Evolutionary conservation across 1,140 invertebrate species (phyloP).

Genomic region (Psilanteris sp.): DNA sequence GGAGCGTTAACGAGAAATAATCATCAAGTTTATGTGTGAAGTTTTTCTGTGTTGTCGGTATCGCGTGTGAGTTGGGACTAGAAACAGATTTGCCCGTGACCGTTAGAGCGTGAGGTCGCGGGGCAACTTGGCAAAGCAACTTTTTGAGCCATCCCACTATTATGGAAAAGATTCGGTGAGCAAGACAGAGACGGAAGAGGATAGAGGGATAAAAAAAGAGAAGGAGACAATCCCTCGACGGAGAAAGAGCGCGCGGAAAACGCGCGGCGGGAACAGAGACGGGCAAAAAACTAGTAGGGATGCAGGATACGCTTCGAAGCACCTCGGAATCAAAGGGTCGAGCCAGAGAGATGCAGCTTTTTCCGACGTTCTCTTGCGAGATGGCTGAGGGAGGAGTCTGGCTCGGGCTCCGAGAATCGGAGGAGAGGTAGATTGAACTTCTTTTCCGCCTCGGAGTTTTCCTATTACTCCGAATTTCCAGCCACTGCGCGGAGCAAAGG

Average conservation of each 20-base stretch:
- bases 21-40: no score
- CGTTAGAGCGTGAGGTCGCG: slow-evolving; percentile 48
- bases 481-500: slow-evolving; percentile 63
- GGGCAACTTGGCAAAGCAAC: slow-evolving; percentile 69
- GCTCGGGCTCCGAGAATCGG: slow-evolving; percentile 19
- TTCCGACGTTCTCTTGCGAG: slow-evolving; percentile 67
- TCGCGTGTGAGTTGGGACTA: slow-evolving; percentile 48
- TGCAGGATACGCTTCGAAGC: slow-evolving; percentile 61
- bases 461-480: slow-evolving; percentile 78
- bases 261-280: slow-evolving; percentile 12
- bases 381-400: slow-evolving; percentile 47
- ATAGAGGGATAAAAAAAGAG: slow-evolving; percentile 16
- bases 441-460: slow-evolving; percentile 77
- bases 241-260: slow-evolving; percentile 23
- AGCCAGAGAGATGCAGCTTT: slow-evolving; percentile 71
- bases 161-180: slow-evolving; percentile 26
- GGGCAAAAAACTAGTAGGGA: slow-evolving; percentile 48
- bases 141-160: slow-evolving; percentile 65
- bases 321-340: slow-evolving; percentile 76
- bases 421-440: slow-evolving; percentile 75
- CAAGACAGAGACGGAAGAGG: not conserved
- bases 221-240: slow-evolving; percentile 11
- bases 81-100: slow-evolving; percentile 57
- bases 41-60: slow-evolving; percentile 55
- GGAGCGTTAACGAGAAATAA: no score